Base-by-base conservation (phyloP, 2,888 invertebrate species). In the Tubiluchus corallicola region DNA sequence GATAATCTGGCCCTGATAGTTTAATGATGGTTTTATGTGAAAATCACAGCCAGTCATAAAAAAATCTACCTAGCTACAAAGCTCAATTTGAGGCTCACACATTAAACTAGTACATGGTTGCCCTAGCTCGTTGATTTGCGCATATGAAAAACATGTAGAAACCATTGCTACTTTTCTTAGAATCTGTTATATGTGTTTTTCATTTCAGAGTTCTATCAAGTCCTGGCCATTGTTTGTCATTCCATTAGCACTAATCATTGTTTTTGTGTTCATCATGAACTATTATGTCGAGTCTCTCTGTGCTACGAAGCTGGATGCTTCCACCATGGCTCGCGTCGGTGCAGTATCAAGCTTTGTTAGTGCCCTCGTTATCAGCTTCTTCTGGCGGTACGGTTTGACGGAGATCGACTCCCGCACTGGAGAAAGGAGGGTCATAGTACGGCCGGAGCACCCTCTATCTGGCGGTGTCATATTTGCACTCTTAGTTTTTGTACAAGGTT, bases 401-500 rank as follows among this genome's bases (percentile, higher is more conserved):
- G 40, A 15, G 3, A 16, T 3, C 3, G 42, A 29, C 40, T 3
- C 3, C 40, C 4, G 4, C 16, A 3, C 44, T 3, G 47, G 21
- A 9, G 44, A 43, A 21, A n/a, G 40, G 29, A n/a, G n/a, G n/a
- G n/a, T n/a, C n/a, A 9, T 17, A 15, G 41, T 47, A 38, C 42
- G 37, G 2, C 46, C 59, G 45, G 65, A 67, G 41, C 68, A 68
- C 52, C 55, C 58, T 1, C 47, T 68, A 21, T 68, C 67, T 20
- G 64, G 63, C 20, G 68, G 68, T 5, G 67, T 69, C 5, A 49
- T 69, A 2, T 63, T 71, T 50, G 68, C 68, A 44, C 53, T 66
- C 17, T 51, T 61, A 5, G 59, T 65, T 38, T 67, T 69, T 47
- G 54, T 64, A 21, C 49, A 68, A 29, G 68, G 70, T 70, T n/a